phyloP scores from a whole-genome alignment of 2,888 invertebrate species.

The Tuta absoluta region DNA sequence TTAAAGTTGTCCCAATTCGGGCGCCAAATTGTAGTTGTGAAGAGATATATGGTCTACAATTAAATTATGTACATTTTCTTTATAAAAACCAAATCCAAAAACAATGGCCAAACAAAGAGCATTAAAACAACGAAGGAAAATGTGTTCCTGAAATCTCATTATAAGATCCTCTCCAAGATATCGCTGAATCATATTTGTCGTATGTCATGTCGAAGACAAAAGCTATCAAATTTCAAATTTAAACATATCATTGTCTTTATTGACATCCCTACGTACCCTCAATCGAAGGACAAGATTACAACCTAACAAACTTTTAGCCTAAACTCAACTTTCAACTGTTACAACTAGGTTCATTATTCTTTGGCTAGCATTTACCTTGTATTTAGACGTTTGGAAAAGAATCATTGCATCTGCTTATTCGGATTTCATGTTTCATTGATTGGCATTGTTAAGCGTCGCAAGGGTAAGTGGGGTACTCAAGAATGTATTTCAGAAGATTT shows the following conservation, averaged over 20 bases:
- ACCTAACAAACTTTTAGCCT: background rate
- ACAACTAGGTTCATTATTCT: background rate
- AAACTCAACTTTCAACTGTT: background rate
- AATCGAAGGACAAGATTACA: conserved; percentile 42
- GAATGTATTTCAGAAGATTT: conserved; percentile 52
- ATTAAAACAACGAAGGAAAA: conserved; percentile 20
- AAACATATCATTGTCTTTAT: conserved; percentile 18
- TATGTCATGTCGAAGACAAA: conserved; percentile 19
- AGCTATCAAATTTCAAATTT: conserved; percentile 14
- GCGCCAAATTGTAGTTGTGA: background rate
- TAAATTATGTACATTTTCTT: background rate
- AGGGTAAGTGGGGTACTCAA: conserved; percentile 52
- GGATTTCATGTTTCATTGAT: conserved; percentile 78
- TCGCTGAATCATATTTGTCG: conserved; percentile 8
- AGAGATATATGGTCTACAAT: background rate
- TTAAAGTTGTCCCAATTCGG: background rate
- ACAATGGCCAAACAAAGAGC: background rate
- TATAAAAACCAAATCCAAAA: too few species aligned
- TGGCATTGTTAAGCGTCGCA: conserved; percentile 70
- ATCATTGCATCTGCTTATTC: conserved; percentile 70
- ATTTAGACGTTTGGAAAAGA: conserved; percentile 45
- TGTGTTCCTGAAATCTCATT: background rate
- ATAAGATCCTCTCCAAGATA: conserved; percentile 17
- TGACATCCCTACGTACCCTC: conserved; percentile 25
- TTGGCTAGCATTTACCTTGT: conserved; percentile 27